Evolutionary conservation across 2,113 vertebrate genomes (phyloP).

Genomic region (Amphilophus citrinellus): DNA sequence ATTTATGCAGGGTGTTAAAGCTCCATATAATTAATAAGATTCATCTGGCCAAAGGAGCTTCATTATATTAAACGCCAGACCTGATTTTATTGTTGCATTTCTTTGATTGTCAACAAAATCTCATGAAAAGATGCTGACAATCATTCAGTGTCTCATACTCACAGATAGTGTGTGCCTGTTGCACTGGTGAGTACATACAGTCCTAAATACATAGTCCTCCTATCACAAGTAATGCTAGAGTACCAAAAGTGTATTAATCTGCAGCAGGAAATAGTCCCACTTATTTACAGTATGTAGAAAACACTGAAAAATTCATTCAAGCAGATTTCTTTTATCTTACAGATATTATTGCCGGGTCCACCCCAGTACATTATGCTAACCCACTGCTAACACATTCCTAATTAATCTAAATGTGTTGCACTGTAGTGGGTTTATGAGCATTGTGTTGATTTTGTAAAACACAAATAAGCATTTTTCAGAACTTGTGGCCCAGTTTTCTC

Average conservation of each 20-base stretch:
- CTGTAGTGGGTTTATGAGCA: not conserved
- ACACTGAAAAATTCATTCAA: not conserved
- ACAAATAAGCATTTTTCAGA: not conserved
- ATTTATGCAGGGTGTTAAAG: not conserved
- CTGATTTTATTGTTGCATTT: not conserved
- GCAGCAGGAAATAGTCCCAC: not conserved
- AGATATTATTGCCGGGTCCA: not conserved
- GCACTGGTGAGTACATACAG: conserved; percentile 9
- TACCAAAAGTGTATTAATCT: not conserved
- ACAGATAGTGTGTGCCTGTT: not conserved
- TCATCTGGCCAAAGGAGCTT: not conserved
- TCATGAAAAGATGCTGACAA: conserved; percentile 5
- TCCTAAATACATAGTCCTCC: not conserved
- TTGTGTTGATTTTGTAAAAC: not conserved
- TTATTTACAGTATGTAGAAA: not conserved
- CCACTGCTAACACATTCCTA: not conserved
- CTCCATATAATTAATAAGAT: not conserved
- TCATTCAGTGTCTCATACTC: not conserved
- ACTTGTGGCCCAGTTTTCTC: not conserved
- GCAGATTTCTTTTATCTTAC: not conserved
- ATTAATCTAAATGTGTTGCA: not conserved
- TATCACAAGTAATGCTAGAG: not conserved
- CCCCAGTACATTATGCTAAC: not conserved
- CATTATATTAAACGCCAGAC: not conserved
- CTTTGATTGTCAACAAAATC: not conserved